phyloP scores from a whole-genome alignment of 2,797 vertebrate species.

The Miichthys miiuy region DNA sequence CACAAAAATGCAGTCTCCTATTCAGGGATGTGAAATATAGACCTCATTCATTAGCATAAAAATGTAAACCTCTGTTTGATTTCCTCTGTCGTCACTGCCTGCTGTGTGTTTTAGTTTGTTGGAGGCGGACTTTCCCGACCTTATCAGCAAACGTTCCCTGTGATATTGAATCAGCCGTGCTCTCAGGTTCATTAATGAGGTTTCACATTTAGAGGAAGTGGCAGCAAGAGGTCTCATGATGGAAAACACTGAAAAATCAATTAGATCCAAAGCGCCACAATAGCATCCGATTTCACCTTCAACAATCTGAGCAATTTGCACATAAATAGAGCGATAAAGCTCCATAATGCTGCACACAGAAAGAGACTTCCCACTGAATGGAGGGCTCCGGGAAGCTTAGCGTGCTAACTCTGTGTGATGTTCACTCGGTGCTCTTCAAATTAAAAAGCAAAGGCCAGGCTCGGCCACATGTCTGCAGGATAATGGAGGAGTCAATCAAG shows the following conservation, averaged over 20 bases:
- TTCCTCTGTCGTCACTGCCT: slow-evolving; percentile 3
- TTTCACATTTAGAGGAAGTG: slow-evolving; percentile 41
- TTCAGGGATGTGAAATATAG: not conserved
- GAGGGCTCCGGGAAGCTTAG: slow-evolving; percentile 15
- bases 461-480: slow-evolving; percentile 6
- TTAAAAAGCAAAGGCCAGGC: slow-evolving; percentile 12
- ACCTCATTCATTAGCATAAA: no score
- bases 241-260: slow-evolving; percentile 62
- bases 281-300: slow-evolving; percentile 39
- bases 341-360: slow-evolving; percentile 14
- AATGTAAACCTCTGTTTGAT: not conserved
- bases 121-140: slow-evolving; percentile 13
- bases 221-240: slow-evolving; percentile 42
- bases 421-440: slow-evolving; percentile 25
- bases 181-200: slow-evolving; percentile 55
- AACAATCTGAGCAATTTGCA: slow-evolving; percentile 56
- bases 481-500: slow-evolving; percentile 27
- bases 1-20: not conserved
- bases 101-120: not conserved
- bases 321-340: slow-evolving; percentile 51
- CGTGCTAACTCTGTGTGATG: not conserved
- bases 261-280: slow-evolving; percentile 38
- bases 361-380: slow-evolving; percentile 14
- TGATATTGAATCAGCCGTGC: slow-evolving; percentile 32
- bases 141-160: slow-evolving; percentile 7